phyloP scores from a whole-genome alignment of 2,888 invertebrate species.

The Tricholauxania praeusta region DNA sequence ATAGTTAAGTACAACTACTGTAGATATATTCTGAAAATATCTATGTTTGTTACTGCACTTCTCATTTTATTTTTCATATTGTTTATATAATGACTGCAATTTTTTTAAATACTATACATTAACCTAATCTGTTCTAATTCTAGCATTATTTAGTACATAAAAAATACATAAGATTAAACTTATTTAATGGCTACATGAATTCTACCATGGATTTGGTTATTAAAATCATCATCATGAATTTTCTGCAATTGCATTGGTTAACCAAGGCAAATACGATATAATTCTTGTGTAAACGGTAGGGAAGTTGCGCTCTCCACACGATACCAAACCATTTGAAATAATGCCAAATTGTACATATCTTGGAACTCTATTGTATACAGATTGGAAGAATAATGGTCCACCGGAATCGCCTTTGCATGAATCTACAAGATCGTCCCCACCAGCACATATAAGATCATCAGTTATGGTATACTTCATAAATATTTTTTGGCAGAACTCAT shows the following conservation, averaged over 20 bases:
- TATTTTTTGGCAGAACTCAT: slow-evolving; percentile 53
- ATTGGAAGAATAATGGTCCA: slow-evolving; percentile 55
- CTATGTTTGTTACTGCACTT: too few species aligned
- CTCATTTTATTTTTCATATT: too few species aligned
- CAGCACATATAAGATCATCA: slow-evolving; percentile 61
- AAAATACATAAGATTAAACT: too few species aligned
- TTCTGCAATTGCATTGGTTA: slow-evolving; percentile 60
- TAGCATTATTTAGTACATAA: too few species aligned
- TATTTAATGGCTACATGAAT: too few species aligned
- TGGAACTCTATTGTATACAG: slow-evolving; percentile 45
- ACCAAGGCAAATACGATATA: slow-evolving; percentile 71
- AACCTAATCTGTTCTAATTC: too few species aligned
- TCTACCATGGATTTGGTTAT: too few species aligned
- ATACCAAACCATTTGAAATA: slow-evolving; percentile 73
- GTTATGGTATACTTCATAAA: slow-evolving; percentile 48
- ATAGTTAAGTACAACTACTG: too few species aligned
- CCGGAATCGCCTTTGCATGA: slow-evolving; percentile 60
- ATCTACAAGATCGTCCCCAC: slow-evolving; percentile 56
- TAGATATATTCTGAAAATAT: too few species aligned
- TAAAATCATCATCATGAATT: background rate
- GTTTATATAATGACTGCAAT: too few species aligned
- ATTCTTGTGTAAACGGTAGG: slow-evolving; percentile 73
- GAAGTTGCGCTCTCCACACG: slow-evolving; percentile 69
- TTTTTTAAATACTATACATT: too few species aligned
- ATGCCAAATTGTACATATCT: slow-evolving; percentile 69